Base-by-base conservation (phyloP, 2,797 vertebrate species). In the Galago senegalensis region DNA sequence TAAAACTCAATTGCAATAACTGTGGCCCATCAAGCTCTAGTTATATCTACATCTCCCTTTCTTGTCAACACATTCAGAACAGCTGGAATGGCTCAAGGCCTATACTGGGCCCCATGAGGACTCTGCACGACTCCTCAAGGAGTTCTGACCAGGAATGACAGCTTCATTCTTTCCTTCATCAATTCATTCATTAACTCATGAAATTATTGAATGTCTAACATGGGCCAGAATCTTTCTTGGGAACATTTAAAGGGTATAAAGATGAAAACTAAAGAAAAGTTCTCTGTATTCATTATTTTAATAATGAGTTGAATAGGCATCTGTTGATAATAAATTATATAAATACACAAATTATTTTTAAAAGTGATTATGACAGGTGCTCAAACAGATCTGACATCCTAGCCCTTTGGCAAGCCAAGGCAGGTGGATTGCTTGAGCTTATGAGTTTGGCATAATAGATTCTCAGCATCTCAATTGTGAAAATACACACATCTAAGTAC, bases 401-500 rank as follows among this genome's bases (percentile, higher is more conserved):
- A 53, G 49, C 49, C 14, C 49, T 53, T 14, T 53, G 49, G 49
- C 49, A 53, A 53, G 49, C 14, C 49, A 53, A 53, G 49, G 49
- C 14, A 16, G 49, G 49, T 16, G 14, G 49, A 53, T 14, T 53
- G 14, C 49, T 17, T 53, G 49, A 53, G 14, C 49, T 53, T 14
- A 16, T 14, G 14, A 84, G 0, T 31, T 53, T 89, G 1, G 56
- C 2, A 7, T 82, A 49, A 49, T 20, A 60, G 40, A 60, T 40
- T 89, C 31, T 84, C 31, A 73, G 84, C 25, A 93, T 25, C 27
- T 7, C 3, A 80, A 31, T 60, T 18, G 29, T 73, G 13, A 89
- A 94, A 77, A 89, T 7, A 34, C 11, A 96, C 4, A 84, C 23
- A 77, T 93, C 56, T 87, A 72, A 89, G 56, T 49, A 27, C 77